A percentile compares a stretch with the other conserved stretches of the same genome.
phyloP scores from a whole-genome alignment of 2,888 invertebrate species.

The Dicyrtomina minuta region DNA sequence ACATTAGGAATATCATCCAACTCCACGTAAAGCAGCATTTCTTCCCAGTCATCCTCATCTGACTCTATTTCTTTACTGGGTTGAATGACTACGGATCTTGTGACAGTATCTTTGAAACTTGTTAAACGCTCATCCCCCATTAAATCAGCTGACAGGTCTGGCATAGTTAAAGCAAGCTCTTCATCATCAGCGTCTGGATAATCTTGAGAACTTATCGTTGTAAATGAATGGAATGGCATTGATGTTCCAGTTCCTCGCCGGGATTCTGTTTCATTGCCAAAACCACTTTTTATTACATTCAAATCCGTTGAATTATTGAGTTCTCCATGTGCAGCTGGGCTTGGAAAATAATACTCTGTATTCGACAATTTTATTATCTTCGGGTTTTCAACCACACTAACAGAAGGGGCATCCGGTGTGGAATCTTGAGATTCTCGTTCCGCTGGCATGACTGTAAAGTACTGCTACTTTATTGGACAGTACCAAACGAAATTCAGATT shows the following conservation, averaged over 20 bases:
- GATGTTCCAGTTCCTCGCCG: not conserved
- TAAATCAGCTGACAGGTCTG: not conserved
- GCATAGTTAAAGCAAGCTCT: not conserved
- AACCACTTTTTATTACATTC: too few relatives aligned
- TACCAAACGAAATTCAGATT: too few relatives aligned
- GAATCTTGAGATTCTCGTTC: too few relatives aligned
- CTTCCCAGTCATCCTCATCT: constrained; percentile 47
- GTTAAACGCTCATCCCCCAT: not conserved
- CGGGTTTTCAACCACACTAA: too few relatives aligned
- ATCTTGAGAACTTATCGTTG: not conserved
- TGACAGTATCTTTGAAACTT: constrained; percentile 6
- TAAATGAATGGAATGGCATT: not conserved
- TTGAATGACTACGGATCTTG: not conserved
- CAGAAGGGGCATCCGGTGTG: too few relatives aligned
- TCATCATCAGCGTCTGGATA: constrained; percentile 8
- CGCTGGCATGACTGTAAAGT: too few relatives aligned
- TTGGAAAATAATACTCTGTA: too few relatives aligned
- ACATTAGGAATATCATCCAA: constrained; percentile 50
- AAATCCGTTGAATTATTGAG: not conserved
- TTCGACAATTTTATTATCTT: too few relatives aligned
- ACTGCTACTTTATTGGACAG: too few relatives aligned
- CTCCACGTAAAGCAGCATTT: constrained; percentile 46
- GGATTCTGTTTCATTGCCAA: not conserved
- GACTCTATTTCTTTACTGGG: not conserved
- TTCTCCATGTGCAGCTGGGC: not conserved